A percentile compares a stretch with the other conserved stretches of the same genome.
phyloP scores from a whole-genome alignment of 2,888 invertebrate genomes.

The Macrophya annulata region DNA sequence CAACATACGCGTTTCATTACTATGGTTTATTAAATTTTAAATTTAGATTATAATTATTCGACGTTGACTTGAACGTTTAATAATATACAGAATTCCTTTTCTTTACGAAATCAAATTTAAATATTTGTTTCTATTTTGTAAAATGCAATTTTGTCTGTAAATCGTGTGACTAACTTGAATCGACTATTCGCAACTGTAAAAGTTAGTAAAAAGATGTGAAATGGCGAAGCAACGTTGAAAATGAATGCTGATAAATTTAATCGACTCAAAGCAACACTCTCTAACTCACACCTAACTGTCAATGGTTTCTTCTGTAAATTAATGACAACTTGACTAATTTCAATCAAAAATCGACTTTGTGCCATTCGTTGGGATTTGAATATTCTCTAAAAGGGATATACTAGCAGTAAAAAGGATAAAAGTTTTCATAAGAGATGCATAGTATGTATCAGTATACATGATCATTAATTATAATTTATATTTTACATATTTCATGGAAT shows the following conservation, averaged over 20 bases:
- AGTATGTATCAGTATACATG: background rate
- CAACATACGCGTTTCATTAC: background rate
- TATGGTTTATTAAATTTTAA: background rate
- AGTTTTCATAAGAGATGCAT: background rate
- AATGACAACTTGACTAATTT: background rate
- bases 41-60: background rate
- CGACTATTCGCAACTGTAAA: background rate
- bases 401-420: background rate
- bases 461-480: background rate
- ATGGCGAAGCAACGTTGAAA: background rate
- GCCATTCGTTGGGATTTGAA: background rate
- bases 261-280: background rate
- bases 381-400: background rate
- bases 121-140: background rate
- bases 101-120: background rate
- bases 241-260: background rate
- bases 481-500: slow-evolving; percentile 12
- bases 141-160: background rate
- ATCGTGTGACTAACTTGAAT: background rate
- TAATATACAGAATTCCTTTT: background rate
- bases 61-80: background rate
- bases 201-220: background rate
- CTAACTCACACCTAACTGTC: background rate
- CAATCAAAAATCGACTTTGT: background rate
- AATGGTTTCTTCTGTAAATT: background rate